Evolutionary conservation across 2,888 invertebrate genomes (phyloP).

Genomic region (Andrena chrysosceles): DNA sequence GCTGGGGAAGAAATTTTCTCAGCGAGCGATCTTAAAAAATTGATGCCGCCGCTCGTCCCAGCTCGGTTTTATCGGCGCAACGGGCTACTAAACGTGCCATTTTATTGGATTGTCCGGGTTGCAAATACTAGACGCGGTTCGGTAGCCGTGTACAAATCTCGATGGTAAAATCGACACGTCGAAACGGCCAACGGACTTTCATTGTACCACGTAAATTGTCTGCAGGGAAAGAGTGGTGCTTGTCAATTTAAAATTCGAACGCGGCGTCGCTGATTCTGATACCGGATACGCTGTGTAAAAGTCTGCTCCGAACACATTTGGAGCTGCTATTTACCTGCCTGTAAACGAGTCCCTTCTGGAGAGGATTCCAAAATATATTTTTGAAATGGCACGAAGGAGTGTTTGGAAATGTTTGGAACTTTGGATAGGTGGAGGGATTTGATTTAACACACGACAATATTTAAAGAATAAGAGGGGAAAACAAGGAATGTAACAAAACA

Average conservation of each 20-base stretch:
- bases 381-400: too few relatives aligned
- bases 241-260: conserved; percentile 11
- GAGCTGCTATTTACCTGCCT: not conserved
- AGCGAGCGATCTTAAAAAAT: conserved; percentile 66
- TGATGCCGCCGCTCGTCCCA: conserved; percentile 60
- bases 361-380: not conserved
- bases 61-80: conserved; percentile 66
- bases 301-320: not conserved
- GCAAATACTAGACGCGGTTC: conserved; percentile 51
- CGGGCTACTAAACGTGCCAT: conserved; percentile 69
- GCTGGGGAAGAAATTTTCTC: conserved; percentile 47
- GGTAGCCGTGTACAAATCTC: conserved; percentile 61
- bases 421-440: not conserved
- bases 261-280: conserved; percentile 1
- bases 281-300: not conserved
- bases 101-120: conserved; percentile 63
- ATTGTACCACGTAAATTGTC: conserved; percentile 25
- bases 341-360: not conserved
- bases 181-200: conserved; percentile 42
- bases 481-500: too few relatives aligned
- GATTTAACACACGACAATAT: too few relatives aligned
- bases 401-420: not conserved
- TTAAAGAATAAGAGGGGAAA: too few relatives aligned
- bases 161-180: conserved; percentile 29
- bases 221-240: not conserved